Base-by-base conservation (phyloP, 2,888 invertebrate species). In the Halictus ligatus region DNA sequence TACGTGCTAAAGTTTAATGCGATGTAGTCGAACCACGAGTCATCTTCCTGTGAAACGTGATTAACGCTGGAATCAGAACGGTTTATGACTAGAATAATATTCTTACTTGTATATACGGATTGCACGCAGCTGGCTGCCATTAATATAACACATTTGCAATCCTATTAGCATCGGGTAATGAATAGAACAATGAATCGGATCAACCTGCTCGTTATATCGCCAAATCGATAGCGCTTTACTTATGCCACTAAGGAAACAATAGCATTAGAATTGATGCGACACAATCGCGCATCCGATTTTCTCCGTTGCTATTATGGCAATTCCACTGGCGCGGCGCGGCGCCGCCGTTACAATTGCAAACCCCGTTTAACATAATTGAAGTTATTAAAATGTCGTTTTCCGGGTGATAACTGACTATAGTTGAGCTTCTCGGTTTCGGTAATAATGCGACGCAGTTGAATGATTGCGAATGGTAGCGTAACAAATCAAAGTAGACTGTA, bases 151-250 rank as follows among this genome's bases (percentile, higher is more conserved):
- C 75, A 75, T 78, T 72, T 75, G 75, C 75, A 86, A 85, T 88
- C 81, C 78, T 79, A 88, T 88, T 88, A 88, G 80, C 77, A 78
- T 43, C 35, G 80, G 73, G 35, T 88, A 88, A 88, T 86, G 86
- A 88, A 88, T 81, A 46, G 83, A 78, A 82, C 88, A 83, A 88
- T 83, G 88, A 81, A 83, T 83, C 79, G 86, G 75, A 88, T 88
- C 83, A 83, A 83, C 54, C 86, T 78, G 81, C 58, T 75, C 69
- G 86, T 88, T 86, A 86, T 80, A 77, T 67, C 58, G 75, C 58
- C 71, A 46, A 83, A 83, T 81, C 81, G 76, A 83, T 83, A 76
- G 69, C 77, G 77, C 78, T 82, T 77, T 75, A 77, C 74, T 77
- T 81, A 73, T 77, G 54, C 82, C 75, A 21, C 35, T 82, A 81